phyloP scores from a whole-genome alignment of 2,113 vertebrate genomes.

The Thalassarche chlororhynchos region DNA sequence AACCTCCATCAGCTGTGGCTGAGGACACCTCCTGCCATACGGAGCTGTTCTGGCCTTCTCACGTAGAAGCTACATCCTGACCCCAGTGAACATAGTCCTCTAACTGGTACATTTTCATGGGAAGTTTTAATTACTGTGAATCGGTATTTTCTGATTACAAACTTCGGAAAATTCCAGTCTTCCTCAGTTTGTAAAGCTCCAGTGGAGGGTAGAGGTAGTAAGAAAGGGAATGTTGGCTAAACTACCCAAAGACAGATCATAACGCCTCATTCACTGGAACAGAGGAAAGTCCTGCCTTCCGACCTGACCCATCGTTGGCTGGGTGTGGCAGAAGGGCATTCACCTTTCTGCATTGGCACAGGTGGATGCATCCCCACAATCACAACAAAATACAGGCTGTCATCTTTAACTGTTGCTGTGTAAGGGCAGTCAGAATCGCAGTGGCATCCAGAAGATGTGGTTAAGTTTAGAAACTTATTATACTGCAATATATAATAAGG shows the following conservation, averaged over 20 bases:
- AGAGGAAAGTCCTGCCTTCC: neutral
- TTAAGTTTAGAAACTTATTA: neutral
- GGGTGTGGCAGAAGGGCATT: neutral
- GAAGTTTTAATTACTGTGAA: neutral
- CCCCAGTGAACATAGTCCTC: neutral
- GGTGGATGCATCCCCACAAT: neutral
- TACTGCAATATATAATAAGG: neutral
- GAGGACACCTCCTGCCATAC: fast-evolving
- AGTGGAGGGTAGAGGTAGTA: neutral
- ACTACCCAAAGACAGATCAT: neutral
- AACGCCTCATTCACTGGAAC: neutral
- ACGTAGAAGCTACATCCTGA: neutral
- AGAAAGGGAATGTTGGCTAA: neutral
- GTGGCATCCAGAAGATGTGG: neutral
- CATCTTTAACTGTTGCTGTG: neutral
- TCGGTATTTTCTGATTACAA: neutral
- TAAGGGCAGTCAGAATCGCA: neutral
- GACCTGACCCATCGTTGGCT: neutral
- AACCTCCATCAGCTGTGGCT: neutral
- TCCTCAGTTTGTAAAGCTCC: neutral
- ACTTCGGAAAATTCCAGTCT: neutral
- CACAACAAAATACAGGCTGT: neutral
- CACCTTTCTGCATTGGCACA: neutral
- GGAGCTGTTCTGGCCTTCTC: neutral
- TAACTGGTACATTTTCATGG: neutral